A percentile compares a stretch with the other conserved stretches of the same genome.
phyloP scores from a whole-genome alignment of 2,888 invertebrate genomes.

The Folsomia manolachei region DNA sequence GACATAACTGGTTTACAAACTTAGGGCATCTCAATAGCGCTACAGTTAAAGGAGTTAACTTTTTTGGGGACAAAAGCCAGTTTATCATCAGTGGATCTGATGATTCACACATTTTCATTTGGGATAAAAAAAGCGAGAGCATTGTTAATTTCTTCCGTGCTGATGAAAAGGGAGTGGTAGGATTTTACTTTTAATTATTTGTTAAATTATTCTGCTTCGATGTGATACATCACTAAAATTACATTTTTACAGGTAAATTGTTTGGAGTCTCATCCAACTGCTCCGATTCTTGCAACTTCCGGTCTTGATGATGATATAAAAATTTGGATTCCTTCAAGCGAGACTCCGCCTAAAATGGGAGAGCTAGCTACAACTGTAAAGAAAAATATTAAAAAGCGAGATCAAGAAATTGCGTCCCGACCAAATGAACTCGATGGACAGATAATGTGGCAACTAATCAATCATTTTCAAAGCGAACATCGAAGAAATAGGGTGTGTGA shows the following conservation, averaged over 20 bases:
- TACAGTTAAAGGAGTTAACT: conserved; percentile 83
- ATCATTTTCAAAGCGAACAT: conserved; percentile 56
- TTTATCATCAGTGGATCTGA: conserved; percentile 91
- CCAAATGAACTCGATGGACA: conserved; percentile 58
- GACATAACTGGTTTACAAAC: too few relatives aligned
- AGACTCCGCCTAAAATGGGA: conserved; percentile 60
- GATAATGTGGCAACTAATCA: conserved; percentile 59
- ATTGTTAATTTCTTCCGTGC: conserved; percentile 85
- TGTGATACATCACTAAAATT: not conserved
- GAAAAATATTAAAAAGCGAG: conserved; percentile 55
- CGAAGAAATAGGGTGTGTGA: conserved; percentile 53
- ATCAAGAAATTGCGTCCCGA: conserved; percentile 54
- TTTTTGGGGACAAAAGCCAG: conserved; percentile 87
- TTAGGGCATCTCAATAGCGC: not conserved
- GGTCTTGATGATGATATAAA: conserved; percentile 90
- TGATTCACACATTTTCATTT: conserved; percentile 79
- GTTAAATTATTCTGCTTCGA: not conserved
- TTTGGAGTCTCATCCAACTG: conserved; percentile 82
- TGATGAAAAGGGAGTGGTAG: conserved; percentile 78
- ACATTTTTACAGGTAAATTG: conserved; percentile 72
- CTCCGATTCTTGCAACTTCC: conserved; percentile 83
- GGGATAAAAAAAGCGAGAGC: conserved; percentile 83
- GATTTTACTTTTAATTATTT: conserved; percentile 53
- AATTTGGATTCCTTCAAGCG: conserved; percentile 79
- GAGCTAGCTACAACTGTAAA: conserved; percentile 51